Base-by-base conservation (phyloP, 2,113 vertebrate genomes). In the Rhineura floridana region DNA sequence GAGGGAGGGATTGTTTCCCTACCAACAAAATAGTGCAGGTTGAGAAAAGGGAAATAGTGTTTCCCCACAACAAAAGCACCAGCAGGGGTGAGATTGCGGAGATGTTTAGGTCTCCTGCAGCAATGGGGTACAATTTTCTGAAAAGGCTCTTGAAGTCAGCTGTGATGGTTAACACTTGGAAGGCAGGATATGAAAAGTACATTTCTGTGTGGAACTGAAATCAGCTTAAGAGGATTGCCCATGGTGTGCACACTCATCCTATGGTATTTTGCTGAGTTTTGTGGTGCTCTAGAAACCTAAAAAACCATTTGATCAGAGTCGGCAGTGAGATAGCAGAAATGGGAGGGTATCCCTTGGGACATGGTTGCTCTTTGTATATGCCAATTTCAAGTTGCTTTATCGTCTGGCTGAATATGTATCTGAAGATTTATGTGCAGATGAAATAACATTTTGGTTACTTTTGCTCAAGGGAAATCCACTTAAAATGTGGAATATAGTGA, bases 401-500 rank as follows among this genome's bases (percentile, higher is more conserved):
- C 55, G 21, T 59, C 17, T 59, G 55, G 55, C 55, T 62, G 3
- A 25, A 33, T 17, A 17, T 59, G 3, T 15, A 75, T 72, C 23
- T 95, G 80, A 76, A 91, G 88, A 91, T 79, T 48, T 84, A 63
- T 1, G 0, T 82, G 36, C 1, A 76, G 79, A 67, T 19, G 25
- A 72, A 44, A 30, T 25, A 65, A n/a, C 12, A 17, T 12, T 30
- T 8, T n/a, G 3, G 3, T 28, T 67, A n/a, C 21, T 79, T 30
- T 30, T 52, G 36, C 2, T 8, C 30, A 69, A 50, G 50, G 10
- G 1, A 23, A 6, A 42, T 36, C 19, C 50, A 4, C 36, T 62
- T 62, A 25, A 81, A 89, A 81, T 55, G 5, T 81, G 21, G 50
- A 36, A 12, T 44, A 77, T 59, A 48, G 39, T n/a, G 48, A 44